Base-by-base conservation (phyloP, 2,797 vertebrate genomes). In the Neoniphon sammara region DNA sequence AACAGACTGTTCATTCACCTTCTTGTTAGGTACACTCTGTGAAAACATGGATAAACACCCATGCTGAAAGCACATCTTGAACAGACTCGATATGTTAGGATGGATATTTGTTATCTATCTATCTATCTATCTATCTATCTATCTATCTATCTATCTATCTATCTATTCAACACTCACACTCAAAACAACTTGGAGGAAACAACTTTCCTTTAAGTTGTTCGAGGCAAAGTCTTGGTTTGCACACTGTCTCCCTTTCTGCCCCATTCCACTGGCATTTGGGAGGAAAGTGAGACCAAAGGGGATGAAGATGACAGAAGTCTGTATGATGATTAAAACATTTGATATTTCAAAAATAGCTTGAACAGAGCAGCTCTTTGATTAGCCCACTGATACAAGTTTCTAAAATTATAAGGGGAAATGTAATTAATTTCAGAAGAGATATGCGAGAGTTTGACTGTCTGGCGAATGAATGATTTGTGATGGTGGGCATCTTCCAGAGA, bases 11-110 rank as follows among this genome's bases (percentile, higher is more conserved):
- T 47, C 25, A 47, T 36, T 54, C 62, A 55, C 20, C 50, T 34
- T 9, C 9, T 5, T 6, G 8, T n/a, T 53, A n/a, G 49, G 7
- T 14, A 27, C 23, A 27, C 21, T 55, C 23, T 52, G 8, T 52
- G 15, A 46, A 12, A 46, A 46, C 36, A 39, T 39, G 36, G 36
- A 39, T 1, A 7, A 39, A 39, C 46, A 65, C 15, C 20, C 57
- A 46, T 66, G 30, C 65, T 66, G 65, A n/a, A 66, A 65, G 73
- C 4, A 65, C 25, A 64, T 18, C 39, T 58, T 58, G 17, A 39
- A 39, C 25, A 36, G 34, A 39, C 27, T 25, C 50, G n/a, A 39
- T 73, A 27, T 52, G 56, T 50, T 7, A 34, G 31, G 23, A 39
- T 44, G 46, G 15, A 4, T 53, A 36, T 36, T 36, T 36, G 1